Evolutionary conservation across 2,888 invertebrate genomes (phyloP).

Genomic region (Eustalomyia histrio): DNA sequence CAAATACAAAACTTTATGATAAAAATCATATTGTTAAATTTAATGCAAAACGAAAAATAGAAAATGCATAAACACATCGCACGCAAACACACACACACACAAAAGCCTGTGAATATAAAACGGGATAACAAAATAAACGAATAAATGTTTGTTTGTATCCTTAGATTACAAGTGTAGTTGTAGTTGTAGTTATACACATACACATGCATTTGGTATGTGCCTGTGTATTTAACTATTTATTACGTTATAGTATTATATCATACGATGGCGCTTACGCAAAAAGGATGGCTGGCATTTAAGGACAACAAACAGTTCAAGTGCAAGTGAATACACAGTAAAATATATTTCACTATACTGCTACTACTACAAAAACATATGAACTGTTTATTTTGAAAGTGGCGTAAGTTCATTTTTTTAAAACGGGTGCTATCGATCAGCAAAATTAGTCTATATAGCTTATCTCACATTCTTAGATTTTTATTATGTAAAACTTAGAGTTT

Average conservation of each 20-base stretch:
- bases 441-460: no score
- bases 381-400: no score
- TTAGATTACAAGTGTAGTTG: slow-evolving; percentile 1
- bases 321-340: slow-evolving; percentile 68
- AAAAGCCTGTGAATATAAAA: neutral
- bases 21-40: slow-evolving; percentile 46
- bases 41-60: neutral
- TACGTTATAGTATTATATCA: slow-evolving; percentile 62
- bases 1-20: slow-evolving; percentile 38
- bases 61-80: neutral
- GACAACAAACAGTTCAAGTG: slow-evolving; percentile 77
- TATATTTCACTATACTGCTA: neutral
- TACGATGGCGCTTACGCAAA: slow-evolving; percentile 65
- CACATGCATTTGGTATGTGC: slow-evolving; percentile 12
- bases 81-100: neutral
- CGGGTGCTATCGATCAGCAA: no score
- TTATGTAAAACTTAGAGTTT: no score
- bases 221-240: slow-evolving; percentile 51
- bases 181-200: neutral
- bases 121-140: slow-evolving; percentile 8
- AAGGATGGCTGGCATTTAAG: slow-evolving; percentile 72
- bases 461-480: no score
- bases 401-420: no score
- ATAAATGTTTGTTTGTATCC: slow-evolving; percentile 39
- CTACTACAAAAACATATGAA: neutral